Conservation (phyloP, 2,113 vertebrate species). For the Ammodytes marinus region DNA sequence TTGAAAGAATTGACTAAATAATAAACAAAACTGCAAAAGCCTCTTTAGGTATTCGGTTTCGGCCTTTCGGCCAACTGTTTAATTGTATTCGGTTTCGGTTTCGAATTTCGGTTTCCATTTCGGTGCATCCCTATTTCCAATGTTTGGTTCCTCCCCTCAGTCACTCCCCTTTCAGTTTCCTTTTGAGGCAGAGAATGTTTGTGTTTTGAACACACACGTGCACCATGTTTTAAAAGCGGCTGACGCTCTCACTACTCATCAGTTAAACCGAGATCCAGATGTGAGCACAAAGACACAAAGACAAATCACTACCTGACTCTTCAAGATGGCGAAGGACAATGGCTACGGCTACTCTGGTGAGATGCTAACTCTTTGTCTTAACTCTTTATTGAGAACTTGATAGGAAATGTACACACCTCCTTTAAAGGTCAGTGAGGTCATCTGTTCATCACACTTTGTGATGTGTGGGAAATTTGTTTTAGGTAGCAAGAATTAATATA, state of each 20-base stretch:
- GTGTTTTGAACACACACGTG: constrained; percentile 46
- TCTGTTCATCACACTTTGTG: neutral
- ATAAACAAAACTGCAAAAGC: too few species aligned
- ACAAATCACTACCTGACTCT: neutral
- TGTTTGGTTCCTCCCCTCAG: neutral
- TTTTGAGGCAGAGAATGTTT: constrained; percentile 26
- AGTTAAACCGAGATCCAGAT: neutral
- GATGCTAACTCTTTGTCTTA: constrained; percentile 2
- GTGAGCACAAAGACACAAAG: neutral
- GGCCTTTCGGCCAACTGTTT: too few species aligned
- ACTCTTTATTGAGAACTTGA: neutral
- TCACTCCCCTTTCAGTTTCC: constrained; percentile 24
- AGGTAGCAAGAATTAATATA: neutral
- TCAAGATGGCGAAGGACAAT: constrained; percentile 15
- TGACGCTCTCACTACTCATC: neutral
- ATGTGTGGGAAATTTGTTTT: neutral
- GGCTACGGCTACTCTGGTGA: constrained; percentile 46
- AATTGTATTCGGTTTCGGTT: too few species aligned
- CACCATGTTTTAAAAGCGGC: neutral
- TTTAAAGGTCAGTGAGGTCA: neutral
- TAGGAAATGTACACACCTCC: neutral
- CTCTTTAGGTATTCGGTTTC: too few species aligned
- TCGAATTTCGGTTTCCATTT: too few species aligned
- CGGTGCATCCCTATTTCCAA: constrained; percentile 57
- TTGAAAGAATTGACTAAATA: too few species aligned